These are phyloP conservation scores for Mastacembelus armatus DNA, from an alignment of 2,797 vertebrate genomes.

Conservation along the genomic window DNA sequence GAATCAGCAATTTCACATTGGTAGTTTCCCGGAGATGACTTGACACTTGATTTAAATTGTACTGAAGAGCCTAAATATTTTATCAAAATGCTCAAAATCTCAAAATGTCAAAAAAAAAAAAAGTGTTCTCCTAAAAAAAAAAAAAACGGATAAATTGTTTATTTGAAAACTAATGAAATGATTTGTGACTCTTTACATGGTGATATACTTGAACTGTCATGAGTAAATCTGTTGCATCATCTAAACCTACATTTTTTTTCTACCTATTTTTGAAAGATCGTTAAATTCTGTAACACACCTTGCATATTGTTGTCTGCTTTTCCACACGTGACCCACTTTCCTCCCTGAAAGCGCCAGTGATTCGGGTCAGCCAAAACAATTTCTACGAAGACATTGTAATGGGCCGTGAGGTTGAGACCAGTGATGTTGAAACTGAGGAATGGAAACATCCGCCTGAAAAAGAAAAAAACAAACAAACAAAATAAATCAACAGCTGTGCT, in stretches of 20 bases:
- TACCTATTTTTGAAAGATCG: too few species aligned
- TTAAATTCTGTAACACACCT: constrained; percentile 83
- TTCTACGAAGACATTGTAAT: constrained; percentile 98
- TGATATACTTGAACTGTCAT: too few species aligned
- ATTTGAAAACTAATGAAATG: too few species aligned
- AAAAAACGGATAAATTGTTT: too few species aligned
- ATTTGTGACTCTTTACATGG: too few species aligned
- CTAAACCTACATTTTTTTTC: not conserved
- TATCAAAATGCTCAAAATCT: not conserved
- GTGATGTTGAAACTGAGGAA: constrained; percentile 99
- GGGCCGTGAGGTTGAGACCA: constrained; percentile 93
- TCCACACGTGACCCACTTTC: constrained; percentile 98
- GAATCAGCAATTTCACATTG: not conserved
- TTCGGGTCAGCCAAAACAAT: constrained; percentile 95
- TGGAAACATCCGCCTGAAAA: constrained; percentile 94
- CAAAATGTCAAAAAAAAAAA: not conserved
- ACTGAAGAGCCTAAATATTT: not conserved
- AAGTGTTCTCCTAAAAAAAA: not conserved
- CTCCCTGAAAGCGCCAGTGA: constrained; percentile 98
- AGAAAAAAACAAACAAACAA: not conserved
- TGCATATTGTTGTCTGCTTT: constrained; percentile 99
- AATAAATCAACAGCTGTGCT: constrained; percentile 12
- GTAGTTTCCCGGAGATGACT: not conserved
- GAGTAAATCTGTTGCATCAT: not conserved
- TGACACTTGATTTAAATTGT: not conserved